Base-by-base conservation (phyloP, 2,888 invertebrate genomes). In the Falcaria lacertinaria region DNA sequence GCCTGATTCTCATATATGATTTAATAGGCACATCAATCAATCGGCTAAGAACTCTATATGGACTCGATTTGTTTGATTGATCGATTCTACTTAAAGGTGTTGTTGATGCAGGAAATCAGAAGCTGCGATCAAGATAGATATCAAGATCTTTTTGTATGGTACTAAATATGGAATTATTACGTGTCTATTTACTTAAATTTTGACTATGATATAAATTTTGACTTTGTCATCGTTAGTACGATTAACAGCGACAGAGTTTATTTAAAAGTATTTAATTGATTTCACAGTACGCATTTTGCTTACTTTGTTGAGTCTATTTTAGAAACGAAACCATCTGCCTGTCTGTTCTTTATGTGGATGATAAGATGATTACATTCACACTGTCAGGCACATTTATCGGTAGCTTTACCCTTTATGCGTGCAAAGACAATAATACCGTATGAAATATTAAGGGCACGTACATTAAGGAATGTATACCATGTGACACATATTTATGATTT, bases 401-500 rank as follows among this genome's bases (percentile, higher is more conserved):
- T 1, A 22, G 22, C 13, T 19, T 7, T 17, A 13, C n/a, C 19
- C n/a, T 17, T 19, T 19, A 35, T 13, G 17, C 6, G 19, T 17
- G 3, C 17, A 35, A 16, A 19, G 11, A 36, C 17, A n/a, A n/a
- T n/a, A 36, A 19, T 13, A 13, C 13, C 41, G 15, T 14, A 48
- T 52, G 42, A 49, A 54, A 54, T 60, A 62, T 56, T 48, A 34
- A 45, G 17, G 32, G 22, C 50, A 56, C 57, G 56, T 52, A 43
- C 44, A 22, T 7, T 40, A 15, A 45, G 44, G 41, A 47, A 50
- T 45, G 39, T 37, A 44, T 34, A 46, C 47, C 49, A 49, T 49
- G 50, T 51, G 57, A 49, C 48, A 50, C 49, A 51, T 44, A 54
- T 45, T 42, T 44, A 42, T 46, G 45, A 45, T 47, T 48, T 58